Base-by-base conservation (phyloP, 2,797 vertebrate species). In the Eospalax fontanierii region DNA sequence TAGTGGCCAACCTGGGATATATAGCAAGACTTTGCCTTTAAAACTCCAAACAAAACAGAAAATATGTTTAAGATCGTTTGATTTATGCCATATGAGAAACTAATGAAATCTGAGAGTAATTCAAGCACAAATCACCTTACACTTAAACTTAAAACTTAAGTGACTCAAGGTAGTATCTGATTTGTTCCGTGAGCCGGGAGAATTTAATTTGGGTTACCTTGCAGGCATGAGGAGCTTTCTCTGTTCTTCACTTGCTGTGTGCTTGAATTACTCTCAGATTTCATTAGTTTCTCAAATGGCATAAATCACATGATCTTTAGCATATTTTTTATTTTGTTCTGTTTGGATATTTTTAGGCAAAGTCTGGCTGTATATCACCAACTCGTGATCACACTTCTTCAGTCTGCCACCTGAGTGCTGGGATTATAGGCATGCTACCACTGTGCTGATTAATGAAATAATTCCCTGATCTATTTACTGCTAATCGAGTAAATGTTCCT, bases 281-380 rank as follows among this genome's bases (percentile, higher is more conserved):
- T 63, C 59, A 66, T 78, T n/a, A 73, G 63, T 84, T 81, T 15
- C 70, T 81, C 70, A 15, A 24, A 3, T 78, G 7, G 14, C 43
- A 46, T 26, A 87, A 38, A 82, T 68, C 50, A n/a, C 26, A 74
- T 88, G 68, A 88, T 87, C 76, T 43, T 66, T 74, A 80, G 50
- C 43, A 81, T 33, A 26, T 21, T 65, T 87, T 73, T 87, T 30
- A 3, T 4, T 40, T 61, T 61, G 66, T 85, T 82, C 38, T 57
- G 24, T 26, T 19, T 81, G 65, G 7, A 54, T 40, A 57, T 24
- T 16, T 87, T 33, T 61, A 74, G 11, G 22, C 28, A 9, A 59
- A 24, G 19, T 43, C 54, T 87, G n/a, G 54, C 70, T 87, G 19
- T 61, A 19, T 61, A 24, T 26, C 38, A 33, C 85, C 61, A 35